Evolutionary conservation across 2,113 vertebrate genomes (phyloP).

Genomic region (Ophthalmolycus amberensis): DNA sequence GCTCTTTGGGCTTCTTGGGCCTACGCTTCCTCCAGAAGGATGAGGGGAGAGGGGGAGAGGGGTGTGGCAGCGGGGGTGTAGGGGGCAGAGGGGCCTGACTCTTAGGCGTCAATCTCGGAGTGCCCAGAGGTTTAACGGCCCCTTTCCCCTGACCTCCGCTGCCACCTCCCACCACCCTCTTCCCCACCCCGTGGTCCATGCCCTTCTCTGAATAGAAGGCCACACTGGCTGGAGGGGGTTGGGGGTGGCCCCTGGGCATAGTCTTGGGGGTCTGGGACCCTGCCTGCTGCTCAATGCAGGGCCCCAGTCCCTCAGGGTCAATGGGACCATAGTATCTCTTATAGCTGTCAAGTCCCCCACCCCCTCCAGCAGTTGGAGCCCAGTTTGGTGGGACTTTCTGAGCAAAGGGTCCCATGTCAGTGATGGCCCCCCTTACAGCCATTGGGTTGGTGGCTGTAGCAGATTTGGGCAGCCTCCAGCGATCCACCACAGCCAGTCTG

Average conservation of each 20-base stretch:
- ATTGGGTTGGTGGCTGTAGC: slow-evolving; percentile 83
- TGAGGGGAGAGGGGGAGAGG: slow-evolving; percentile 87
- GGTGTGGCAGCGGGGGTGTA: slow-evolving; percentile 86
- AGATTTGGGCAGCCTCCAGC: slow-evolving; percentile 90
- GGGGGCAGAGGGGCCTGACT: slow-evolving; percentile 85
- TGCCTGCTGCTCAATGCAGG: slow-evolving; percentile 86
- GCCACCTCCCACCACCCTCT: slow-evolving; percentile 85
- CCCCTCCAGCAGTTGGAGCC: slow-evolving; percentile 77
- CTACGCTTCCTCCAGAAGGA: slow-evolving; percentile 86
- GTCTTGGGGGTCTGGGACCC: slow-evolving; percentile 88
- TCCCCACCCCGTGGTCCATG: slow-evolving; percentile 85
- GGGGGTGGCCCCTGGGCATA: slow-evolving; percentile 83
- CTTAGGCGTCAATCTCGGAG: slow-evolving; percentile 84
- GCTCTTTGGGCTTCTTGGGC: slow-evolving; percentile 84
- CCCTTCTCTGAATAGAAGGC: slow-evolving; percentile 86
- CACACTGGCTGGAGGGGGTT: slow-evolving; percentile 82
- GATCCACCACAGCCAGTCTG: slow-evolving; percentile 87
- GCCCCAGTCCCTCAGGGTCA: slow-evolving; percentile 91
- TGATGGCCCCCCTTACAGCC: slow-evolving; percentile 79
- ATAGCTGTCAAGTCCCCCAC: slow-evolving; percentile 89
- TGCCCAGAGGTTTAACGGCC: slow-evolving; percentile 83
- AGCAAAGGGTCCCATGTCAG: slow-evolving; percentile 81
- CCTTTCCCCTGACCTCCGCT: slow-evolving; percentile 86
- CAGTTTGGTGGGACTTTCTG: slow-evolving; percentile 83
- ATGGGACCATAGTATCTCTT: slow-evolving; percentile 94